These are phyloP conservation scores for Chloropsis cyanopogon DNA, from an alignment of 2,113 vertebrate species.

Conservation along the genomic window DNA sequence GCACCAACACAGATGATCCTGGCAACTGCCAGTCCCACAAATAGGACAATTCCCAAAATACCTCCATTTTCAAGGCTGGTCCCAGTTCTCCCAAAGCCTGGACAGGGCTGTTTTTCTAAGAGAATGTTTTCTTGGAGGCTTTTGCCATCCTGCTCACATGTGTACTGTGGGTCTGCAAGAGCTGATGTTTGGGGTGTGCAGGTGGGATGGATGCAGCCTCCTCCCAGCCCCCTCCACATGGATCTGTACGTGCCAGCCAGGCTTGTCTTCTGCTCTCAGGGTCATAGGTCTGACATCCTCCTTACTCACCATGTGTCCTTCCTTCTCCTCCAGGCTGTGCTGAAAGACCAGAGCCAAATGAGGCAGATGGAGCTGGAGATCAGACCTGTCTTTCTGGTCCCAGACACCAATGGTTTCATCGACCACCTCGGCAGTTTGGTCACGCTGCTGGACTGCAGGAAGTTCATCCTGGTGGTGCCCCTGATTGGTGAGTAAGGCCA, in stretches of 20 bases:
- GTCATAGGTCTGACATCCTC: neutral
- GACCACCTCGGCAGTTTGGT: constrained; percentile 88
- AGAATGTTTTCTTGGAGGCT: neutral
- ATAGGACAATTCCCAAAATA: neutral
- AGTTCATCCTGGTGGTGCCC: constrained; percentile 94
- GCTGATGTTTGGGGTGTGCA: neutral
- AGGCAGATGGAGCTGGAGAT: constrained; percentile 94
- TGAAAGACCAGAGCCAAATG: constrained; percentile 85
- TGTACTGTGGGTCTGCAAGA: neutral
- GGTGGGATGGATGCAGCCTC: neutral
- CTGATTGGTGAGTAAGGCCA: constrained; percentile 86
- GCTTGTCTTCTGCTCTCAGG: neutral
- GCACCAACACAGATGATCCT: neutral
- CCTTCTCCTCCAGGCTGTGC: constrained; percentile 82
- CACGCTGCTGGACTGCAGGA: constrained; percentile 84
- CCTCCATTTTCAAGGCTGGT: neutral
- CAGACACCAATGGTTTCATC: constrained; percentile 97
- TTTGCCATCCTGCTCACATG: neutral
- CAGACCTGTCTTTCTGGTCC: constrained; percentile 90
- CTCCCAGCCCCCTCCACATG: neutral
- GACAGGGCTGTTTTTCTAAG: neutral
- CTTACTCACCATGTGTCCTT: neutral
- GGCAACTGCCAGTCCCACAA: neutral
- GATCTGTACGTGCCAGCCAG: neutral
- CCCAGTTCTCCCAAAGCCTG: neutral